phyloP scores from a whole-genome alignment of 2,797 vertebrate genomes.

The Darevskia nairensis region DNA sequence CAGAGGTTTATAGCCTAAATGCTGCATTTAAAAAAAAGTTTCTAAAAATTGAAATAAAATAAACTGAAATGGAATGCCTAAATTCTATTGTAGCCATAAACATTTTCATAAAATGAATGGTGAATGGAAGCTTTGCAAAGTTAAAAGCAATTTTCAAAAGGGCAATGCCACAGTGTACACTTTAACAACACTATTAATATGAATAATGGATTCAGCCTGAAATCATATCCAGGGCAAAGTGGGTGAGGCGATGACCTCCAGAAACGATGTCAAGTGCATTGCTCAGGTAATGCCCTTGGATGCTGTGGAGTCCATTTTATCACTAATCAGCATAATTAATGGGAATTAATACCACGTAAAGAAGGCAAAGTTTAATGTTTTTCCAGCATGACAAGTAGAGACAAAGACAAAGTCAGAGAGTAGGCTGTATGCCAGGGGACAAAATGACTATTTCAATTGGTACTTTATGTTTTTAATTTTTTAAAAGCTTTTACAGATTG shows the following conservation, averaged over 20 bases:
- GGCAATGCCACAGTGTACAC: slow-evolving; percentile 60
- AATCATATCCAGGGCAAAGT: slow-evolving; percentile 43
- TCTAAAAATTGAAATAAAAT: slow-evolving; percentile 49
- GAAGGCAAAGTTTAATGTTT: slow-evolving; percentile 15
- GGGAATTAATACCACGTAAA: slow-evolving; percentile 10
- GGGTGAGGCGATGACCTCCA: slow-evolving; percentile 41
- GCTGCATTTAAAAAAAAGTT: slow-evolving; percentile 40
- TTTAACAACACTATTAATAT: slow-evolving; percentile 68
- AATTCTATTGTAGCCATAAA: slow-evolving; percentile 69
- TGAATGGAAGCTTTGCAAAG: slow-evolving; percentile 66
- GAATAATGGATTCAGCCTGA: slow-evolving; percentile 65
- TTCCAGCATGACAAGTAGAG: slow-evolving; percentile 10
- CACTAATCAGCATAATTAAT: slow-evolving; percentile 38
- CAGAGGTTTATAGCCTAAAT: slow-evolving; percentile 27
- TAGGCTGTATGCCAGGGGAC: slow-evolving; percentile 1
- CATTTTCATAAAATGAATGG: slow-evolving; percentile 66
- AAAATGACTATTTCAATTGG: not conserved
- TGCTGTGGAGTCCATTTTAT: slow-evolving; percentile 22
- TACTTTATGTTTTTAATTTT: not conserved
- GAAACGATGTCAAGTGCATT: slow-evolving; percentile 46
- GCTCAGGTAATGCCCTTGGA: slow-evolving; percentile 36
- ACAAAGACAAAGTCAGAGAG: slow-evolving; percentile 16
- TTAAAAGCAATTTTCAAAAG: slow-evolving; percentile 73
- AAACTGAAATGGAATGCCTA: slow-evolving; percentile 65
- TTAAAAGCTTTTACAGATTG: not conserved